phyloP scores from a whole-genome alignment of 2,888 invertebrate genomes.

The Erannis defoliaria region DNA sequence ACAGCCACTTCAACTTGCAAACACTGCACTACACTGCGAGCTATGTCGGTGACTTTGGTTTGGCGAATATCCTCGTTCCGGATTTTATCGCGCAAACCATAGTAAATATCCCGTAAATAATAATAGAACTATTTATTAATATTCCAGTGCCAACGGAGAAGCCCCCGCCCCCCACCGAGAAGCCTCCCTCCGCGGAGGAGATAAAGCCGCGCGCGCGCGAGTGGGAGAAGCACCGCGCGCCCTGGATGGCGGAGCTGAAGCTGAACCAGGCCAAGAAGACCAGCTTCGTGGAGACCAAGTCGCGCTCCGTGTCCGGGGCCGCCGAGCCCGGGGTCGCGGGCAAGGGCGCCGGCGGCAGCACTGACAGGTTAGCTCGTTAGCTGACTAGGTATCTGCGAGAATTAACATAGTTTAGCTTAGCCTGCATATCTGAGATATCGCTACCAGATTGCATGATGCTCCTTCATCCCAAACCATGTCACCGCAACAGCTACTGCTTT shows the following conservation, averaged over 20 bases:
- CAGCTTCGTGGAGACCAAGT: conserved; percentile 71
- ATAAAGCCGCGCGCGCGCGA: conserved; percentile 89
- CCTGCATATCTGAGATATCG: no score
- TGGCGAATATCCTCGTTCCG: no score
- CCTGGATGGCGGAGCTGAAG: conserved; percentile 94
- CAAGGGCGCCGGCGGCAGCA: conserved; percentile 66
- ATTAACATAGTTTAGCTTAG: no score
- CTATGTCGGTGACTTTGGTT: no score
- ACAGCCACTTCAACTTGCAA: no score
- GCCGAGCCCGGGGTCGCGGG: conserved; percentile 55
- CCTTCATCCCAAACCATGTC: no score
- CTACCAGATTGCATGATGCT: no score
- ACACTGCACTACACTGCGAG: no score
- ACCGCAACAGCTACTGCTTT: no score
- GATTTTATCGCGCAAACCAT: no score
- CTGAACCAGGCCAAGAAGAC: conserved; percentile 91
- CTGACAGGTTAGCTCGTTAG: conserved; percentile 53
- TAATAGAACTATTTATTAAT: neutral
- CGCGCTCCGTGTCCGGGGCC: conserved; percentile 64
- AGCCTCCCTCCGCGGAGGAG: conserved; percentile 61
- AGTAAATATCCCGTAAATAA: no score
- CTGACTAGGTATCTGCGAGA: no score
- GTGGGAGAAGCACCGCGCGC: conserved; percentile 91
- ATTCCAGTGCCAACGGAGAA: conserved; percentile 24
- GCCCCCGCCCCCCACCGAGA: conserved; percentile 22